Base-by-base conservation (phyloP, 2,888 invertebrate species). In the Tridacna gigas region DNA sequence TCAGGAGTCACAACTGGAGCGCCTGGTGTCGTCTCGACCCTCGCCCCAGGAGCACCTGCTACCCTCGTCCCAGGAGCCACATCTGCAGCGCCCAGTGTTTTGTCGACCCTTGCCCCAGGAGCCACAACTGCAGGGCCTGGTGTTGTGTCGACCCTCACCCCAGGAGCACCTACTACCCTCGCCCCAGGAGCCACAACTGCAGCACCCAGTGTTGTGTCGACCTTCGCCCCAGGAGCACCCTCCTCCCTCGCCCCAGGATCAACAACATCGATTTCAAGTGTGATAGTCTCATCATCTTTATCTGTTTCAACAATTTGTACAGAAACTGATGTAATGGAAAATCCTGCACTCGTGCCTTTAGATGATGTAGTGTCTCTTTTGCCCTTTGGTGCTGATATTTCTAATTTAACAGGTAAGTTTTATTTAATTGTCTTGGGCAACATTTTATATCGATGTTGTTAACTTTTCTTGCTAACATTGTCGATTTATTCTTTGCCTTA, bases 391-490 rank as follows among this genome's bases (percentile, higher is more conserved):
- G 71, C 51, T 9, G n/a, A 9, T 13, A 71, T 71, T 25, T 28
- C 25, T 7, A 71, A 71, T 51, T 11, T 71, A 25, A 71, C 71
- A n/a, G 71, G 71, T 71, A 71, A 51, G 26, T 5, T 22, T 63
- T 13, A 18, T 51, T n/a, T n/a, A n/a, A n/a, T n/a, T n/a, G n/a
- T n/a, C n/a, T n/a, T n/a, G n/a, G n/a, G n/a, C n/a, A n/a, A n/a
- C n/a, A n/a, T n/a, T n/a, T n/a, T n/a, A n/a, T n/a, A n/a, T n/a
- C n/a, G n/a, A n/a, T n/a, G n/a, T n/a, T n/a, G n/a, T n/a, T n/a
- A n/a, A n/a, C n/a, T n/a, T n/a, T n/a, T n/a, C n/a, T n/a, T n/a
- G n/a, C n/a, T n/a, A 4, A 37, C 7, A 37, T 7, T 37, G 37
- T 37, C 37, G 37, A 37, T 37, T 4, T 37, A 37, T 37, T 37